Percentiles rank a stretch among this genome's conserved stretches.
phyloP scores from a whole-genome alignment of 1,140 invertebrate genomes.

The Heliothis subflexa region DNA sequence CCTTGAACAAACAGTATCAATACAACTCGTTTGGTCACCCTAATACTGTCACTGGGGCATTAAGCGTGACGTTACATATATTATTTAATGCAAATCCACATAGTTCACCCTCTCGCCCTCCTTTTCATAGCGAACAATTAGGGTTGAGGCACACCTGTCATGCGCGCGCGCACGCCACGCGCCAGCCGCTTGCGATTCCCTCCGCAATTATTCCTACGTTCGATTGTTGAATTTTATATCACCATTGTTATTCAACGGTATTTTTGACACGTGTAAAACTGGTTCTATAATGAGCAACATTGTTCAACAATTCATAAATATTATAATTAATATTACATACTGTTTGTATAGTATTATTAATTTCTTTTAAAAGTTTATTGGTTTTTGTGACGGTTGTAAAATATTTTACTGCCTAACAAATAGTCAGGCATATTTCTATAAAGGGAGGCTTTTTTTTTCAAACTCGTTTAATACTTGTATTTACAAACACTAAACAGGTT shows the following conservation, averaged over 20 bases:
- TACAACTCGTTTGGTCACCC: constrained; percentile 15
- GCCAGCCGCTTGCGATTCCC: constrained; percentile 42
- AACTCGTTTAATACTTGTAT: neutral
- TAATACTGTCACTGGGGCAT: constrained; percentile 2
- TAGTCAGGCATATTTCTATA: neutral
- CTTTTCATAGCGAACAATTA: constrained; percentile 25
- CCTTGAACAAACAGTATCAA: constrained; percentile 36
- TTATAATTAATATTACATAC: constrained; percentile 13
- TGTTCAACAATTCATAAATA: constrained; percentile 29
- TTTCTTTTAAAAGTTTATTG: neutral
- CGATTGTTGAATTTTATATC: constrained; percentile 22
- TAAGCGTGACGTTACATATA: constrained; percentile 25
- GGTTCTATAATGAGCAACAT: constrained; percentile 28
- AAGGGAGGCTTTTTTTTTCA: neutral
- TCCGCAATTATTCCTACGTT: constrained; percentile 45
- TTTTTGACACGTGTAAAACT: constrained; percentile 33
- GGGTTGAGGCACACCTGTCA: constrained; percentile 51
- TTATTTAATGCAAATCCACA: constrained; percentile 48
- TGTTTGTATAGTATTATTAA: constrained; percentile 1
- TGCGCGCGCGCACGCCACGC: constrained; percentile 49
- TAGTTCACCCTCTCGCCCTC: constrained; percentile 50
- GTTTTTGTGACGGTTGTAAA: constrained; percentile 2
- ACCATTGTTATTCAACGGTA: constrained; percentile 29
- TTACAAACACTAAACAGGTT: constrained; percentile 13
- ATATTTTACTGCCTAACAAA: neutral